Evolutionary conservation across 2,888 invertebrate species (phyloP).

Genomic region (Campoletis raptor): DNA sequence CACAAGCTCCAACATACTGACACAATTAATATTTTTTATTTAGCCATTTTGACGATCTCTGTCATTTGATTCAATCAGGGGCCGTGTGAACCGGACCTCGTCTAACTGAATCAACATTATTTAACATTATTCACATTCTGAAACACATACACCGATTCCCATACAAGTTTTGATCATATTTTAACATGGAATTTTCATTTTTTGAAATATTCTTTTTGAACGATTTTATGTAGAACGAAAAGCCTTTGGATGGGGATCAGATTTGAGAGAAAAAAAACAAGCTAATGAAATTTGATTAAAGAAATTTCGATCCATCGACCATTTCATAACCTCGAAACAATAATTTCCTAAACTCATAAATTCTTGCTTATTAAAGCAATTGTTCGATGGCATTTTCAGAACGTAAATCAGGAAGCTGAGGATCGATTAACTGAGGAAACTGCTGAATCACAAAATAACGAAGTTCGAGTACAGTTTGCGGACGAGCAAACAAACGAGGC

Average conservation of each 20-base stretch:
- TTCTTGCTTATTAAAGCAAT: neutral
- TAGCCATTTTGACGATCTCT: neutral
- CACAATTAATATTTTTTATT: constrained; percentile 47
- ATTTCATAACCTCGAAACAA: neutral
- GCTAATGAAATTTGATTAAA: neutral
- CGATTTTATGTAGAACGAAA: too few species aligned
- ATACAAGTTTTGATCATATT: neutral
- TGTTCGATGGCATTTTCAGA: constrained; percentile 73
- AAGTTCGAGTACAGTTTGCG: constrained; percentile 88
- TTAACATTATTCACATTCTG: neutral
- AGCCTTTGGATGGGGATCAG: too few species aligned
- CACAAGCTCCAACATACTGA: constrained; percentile 1
- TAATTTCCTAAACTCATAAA: neutral
- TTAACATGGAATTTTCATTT: too few species aligned
- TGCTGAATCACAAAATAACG: constrained; percentile 88
- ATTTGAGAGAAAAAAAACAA: too few species aligned
- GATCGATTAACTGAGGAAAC: constrained; percentile 83
- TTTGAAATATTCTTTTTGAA: too few species aligned
- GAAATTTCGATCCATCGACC: neutral
- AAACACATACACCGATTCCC: neutral
- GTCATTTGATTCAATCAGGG: constrained; percentile 36
- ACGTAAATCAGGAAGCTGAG: constrained; percentile 83
- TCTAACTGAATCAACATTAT: constrained; percentile 10
- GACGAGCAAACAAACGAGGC: constrained; percentile 87
- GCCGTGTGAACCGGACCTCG: constrained; percentile 68